phyloP scores from a whole-genome alignment of 2,797 vertebrate species.

The Falco berigora region DNA sequence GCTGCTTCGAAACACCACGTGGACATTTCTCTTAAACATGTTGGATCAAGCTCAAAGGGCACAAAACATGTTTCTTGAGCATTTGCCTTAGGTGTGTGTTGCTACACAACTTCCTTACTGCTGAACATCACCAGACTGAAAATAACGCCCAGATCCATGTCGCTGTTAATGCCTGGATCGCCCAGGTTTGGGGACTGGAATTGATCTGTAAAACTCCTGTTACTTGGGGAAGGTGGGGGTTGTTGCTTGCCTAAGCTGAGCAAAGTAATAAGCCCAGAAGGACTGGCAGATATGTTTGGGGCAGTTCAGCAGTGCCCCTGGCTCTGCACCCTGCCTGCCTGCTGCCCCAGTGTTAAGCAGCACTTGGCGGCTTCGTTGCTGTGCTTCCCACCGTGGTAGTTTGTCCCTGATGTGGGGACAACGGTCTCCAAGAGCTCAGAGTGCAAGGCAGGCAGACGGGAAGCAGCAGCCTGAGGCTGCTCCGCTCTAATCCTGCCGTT shows the following conservation, averaged over 20 bases:
- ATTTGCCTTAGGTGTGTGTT: not conserved
- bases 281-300: not conserved
- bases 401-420: not conserved
- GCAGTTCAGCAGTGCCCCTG: not conserved
- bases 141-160: not conserved
- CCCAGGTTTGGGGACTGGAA: not conserved
- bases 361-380: not conserved
- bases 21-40: not conserved
- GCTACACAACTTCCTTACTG: not conserved
- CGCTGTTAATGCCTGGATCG: not conserved
- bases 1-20: not conserved
- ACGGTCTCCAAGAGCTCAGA: accelerated
- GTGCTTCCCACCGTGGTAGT: not conserved
- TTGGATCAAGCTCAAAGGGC: not conserved
- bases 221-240: not conserved
- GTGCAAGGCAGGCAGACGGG: not conserved
- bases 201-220: not conserved
- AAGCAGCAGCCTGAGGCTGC: not conserved
- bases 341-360: not conserved
- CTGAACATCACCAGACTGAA: not conserved
- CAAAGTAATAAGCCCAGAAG: not conserved
- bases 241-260: not conserved
- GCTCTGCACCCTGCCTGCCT: not conserved
- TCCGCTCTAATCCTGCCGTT: not conserved
- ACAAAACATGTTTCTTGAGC: not conserved